Base-by-base conservation (phyloP, 1,140 invertebrate species). In the Drosophila miranda region DNA sequence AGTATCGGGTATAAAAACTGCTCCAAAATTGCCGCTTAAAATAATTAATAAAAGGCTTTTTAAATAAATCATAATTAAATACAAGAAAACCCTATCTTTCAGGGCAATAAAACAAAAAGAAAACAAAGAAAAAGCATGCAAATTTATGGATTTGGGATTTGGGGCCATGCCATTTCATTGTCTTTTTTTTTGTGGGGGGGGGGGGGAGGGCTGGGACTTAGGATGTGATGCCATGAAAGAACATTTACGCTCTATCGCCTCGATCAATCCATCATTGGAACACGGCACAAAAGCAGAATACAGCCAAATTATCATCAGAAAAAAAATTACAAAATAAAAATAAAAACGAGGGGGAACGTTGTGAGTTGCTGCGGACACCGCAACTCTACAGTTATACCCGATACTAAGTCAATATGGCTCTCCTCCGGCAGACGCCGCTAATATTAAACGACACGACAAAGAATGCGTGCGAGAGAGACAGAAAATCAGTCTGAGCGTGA, bases 301-400 rank as follows among this genome's bases (percentile, higher is more conserved):
- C 3, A 13, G 4, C 23, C 52, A 78, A 62, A 79, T 62, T 50
- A 72, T 56, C 78, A 67, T 59, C 55, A 67, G n/a, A n/a, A n/a
- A n/a, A n/a, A n/a, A n/a, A n/a, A n/a, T n/a, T n/a, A n/a, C n/a
- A 19, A 19, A 19, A 19, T 19, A 46, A 50, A 42, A 57, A 23
- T 23, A 21, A 69, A 51, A 43, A 5, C n/a, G n/a, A n/a, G n/a
- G n/a, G n/a, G n/a, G n/a, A n/a, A n/a, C n/a, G n/a, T n/a, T n/a
- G n/a, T n/a, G n/a, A n/a, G n/a, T n/a, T n/a, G n/a, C n/a, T n/a
- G n/a, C n/a, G n/a, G n/a, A n/a, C n/a, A n/a, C n/a, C n/a, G n/a
- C n/a, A n/a, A n/a, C n/a, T n/a, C n/a, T n/a, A n/a, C n/a, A n/a
- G n/a, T n/a, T n/a, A n/a, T n/a, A n/a, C n/a, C n/a, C n/a, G n/a